Conservation (phyloP, 2,797 vertebrate genomes). For the Pseudotriccus pelzelni region DNA sequence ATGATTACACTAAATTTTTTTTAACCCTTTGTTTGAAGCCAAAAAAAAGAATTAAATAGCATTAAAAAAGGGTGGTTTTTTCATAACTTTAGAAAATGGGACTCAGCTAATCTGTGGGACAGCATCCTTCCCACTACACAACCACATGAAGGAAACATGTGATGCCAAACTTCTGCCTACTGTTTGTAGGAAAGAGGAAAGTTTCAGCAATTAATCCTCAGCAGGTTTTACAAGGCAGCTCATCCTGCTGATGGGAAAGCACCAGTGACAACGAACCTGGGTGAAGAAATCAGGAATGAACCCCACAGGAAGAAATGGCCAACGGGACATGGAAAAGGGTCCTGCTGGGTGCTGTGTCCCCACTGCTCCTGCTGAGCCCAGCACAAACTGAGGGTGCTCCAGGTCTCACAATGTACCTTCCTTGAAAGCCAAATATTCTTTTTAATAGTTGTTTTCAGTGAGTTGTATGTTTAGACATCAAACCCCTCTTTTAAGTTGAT, state of each 20-base stretch:
- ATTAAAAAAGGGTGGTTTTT: neutral
- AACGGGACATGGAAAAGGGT: neutral
- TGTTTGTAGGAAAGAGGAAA: neutral
- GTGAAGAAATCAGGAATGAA: neutral
- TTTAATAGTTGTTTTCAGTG: neutral
- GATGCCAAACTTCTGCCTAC: neutral
- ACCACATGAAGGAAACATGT: rapidly evolving
- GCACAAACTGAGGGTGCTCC: neutral
- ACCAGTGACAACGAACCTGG: neutral
- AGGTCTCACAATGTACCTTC: rapidly evolving
- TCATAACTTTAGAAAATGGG: neutral
- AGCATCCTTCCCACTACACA: neutral
- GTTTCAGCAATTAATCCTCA: neutral
- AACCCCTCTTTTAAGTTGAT: neutral
- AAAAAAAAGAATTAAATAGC: neutral
- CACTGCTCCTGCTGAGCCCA: neutral
- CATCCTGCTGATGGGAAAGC: neutral
- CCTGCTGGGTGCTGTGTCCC: neutral
- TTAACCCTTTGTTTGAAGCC: neutral
- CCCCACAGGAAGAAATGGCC: neutral
- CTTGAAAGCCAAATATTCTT: neutral
- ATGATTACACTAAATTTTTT: neutral
- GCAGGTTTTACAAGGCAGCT: neutral
- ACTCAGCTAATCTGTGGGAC: neutral
- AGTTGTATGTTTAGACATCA: neutral